Percentiles rank a stretch among this genome's conserved stretches.
These are phyloP conservation scores for Hydropotes inermis DNA, from an alignment of 2,113 vertebrate species.

Conservation along the genomic window DNA sequence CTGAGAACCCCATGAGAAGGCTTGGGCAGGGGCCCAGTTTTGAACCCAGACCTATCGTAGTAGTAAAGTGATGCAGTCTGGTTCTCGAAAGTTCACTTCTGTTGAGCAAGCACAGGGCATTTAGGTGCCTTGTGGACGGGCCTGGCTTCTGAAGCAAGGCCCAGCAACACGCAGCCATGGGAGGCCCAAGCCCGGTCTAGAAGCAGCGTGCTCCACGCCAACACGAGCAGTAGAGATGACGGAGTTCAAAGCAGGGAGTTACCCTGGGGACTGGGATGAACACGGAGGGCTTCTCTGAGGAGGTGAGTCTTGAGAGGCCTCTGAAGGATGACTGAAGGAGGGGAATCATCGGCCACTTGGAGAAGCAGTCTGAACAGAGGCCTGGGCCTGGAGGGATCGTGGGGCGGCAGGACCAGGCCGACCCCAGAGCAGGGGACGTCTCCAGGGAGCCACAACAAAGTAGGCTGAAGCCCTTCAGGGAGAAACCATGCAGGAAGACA, in stretches of 20 bases:
- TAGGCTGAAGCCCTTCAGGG: neutral
- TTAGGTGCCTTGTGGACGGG: fast-evolving
- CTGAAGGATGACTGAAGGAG: neutral
- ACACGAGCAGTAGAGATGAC: fast-evolving
- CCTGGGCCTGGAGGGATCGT: neutral
- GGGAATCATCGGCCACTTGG: neutral
- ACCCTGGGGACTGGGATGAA: fast-evolving
- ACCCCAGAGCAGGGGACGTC: fast-evolving
- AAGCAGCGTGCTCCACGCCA: no score
- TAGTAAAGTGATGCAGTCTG: neutral
- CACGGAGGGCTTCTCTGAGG: neutral
- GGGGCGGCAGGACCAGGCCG: fast-evolving
- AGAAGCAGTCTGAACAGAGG: neutral
- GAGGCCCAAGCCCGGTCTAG: fast-evolving
- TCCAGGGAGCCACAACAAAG: fast-evolving
- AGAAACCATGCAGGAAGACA: neutral
- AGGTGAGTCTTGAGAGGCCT: neutral
- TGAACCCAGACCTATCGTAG: neutral
- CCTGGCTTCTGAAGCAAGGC: neutral
- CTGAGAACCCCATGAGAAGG: fast-evolving
- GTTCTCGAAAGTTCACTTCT: no score
- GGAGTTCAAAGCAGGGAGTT: neutral
- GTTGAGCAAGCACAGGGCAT: no score
- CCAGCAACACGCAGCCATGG: neutral
- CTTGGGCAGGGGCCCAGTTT: neutral